These are phyloP conservation scores for Phalanger gymnotis DNA, from an alignment of 2,797 vertebrate species.

Conservation along the genomic window DNA sequence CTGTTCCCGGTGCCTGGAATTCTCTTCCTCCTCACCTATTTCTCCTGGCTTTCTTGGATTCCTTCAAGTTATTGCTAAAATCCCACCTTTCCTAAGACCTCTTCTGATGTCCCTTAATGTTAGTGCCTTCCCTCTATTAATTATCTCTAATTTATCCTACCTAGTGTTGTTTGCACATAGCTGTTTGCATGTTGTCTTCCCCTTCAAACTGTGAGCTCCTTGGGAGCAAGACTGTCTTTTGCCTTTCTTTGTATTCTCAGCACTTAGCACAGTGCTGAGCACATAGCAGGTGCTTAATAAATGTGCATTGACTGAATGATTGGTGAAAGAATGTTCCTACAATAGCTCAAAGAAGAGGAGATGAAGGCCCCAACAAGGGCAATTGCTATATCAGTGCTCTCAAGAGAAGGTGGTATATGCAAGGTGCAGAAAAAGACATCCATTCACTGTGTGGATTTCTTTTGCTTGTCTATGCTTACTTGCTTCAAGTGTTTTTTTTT, in stretches of 20 bases:
- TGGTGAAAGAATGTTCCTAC: not conserved
- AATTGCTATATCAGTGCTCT: not conserved
- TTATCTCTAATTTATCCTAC: not conserved
- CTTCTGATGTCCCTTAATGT: not conserved
- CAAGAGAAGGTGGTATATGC: not conserved
- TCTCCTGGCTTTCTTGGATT: not conserved
- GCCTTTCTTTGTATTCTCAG: not conserved
- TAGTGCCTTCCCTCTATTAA: not conserved
- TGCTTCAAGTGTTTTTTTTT: not conserved
- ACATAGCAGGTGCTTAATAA: not conserved
- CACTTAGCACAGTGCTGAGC: not conserved
- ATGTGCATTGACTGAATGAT: not conserved
- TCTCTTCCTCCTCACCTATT: not conserved
- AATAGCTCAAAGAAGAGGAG: not conserved
- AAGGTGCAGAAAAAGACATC: not conserved
- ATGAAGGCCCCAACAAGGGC: not conserved
- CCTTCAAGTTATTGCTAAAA: not conserved
- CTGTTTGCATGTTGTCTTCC: not conserved
- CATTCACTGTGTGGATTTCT: not conserved
- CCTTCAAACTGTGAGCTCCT: not conserved
- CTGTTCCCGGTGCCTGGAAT: not conserved
- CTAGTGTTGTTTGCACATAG: not conserved
- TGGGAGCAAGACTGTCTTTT: not conserved
- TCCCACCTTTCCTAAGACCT: not conserved
- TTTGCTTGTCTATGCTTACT: not conserved